Evolutionary conservation across 2,113 vertebrate species (phyloP).

Genomic region (Motacilla tschutschensis): DNA sequence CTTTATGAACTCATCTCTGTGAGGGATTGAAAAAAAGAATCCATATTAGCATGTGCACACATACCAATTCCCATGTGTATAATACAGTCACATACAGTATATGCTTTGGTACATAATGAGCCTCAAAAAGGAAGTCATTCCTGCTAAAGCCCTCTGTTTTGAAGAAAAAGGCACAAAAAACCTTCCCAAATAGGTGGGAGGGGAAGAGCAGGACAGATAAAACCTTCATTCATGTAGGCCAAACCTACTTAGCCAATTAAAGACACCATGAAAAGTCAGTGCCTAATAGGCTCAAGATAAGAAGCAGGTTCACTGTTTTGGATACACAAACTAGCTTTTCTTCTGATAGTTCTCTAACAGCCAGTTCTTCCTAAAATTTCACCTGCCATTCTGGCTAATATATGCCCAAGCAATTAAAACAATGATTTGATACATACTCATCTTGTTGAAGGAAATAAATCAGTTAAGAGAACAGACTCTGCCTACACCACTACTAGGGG

Average conservation of each 20-base stretch:
- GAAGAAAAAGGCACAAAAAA: conserved; percentile 55
- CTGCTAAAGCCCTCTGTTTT: conserved; percentile 53
- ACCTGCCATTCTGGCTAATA: conserved; percentile 46
- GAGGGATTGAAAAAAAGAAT: conserved; percentile 53
- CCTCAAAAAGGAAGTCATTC: conserved; percentile 63
- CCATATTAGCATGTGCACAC: conserved; percentile 59
- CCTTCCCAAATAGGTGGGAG: conserved; percentile 54
- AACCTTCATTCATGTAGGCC: conserved; percentile 68
- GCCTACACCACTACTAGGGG: conserved; percentile 33
- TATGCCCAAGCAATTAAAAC: not conserved
- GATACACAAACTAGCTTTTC: conserved; percentile 37
- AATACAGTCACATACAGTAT: conserved; percentile 25
- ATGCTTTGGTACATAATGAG: conserved; percentile 26
- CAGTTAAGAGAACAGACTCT: conserved; percentile 29
- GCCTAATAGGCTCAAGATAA: conserved; percentile 63
- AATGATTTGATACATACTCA: not conserved
- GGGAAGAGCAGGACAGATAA: conserved; percentile 63
- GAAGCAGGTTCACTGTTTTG: conserved; percentile 60
- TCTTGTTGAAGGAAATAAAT: conserved; percentile 46
- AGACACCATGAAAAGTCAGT: conserved; percentile 67
- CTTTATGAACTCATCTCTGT: conserved; percentile 91
- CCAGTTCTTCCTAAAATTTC: conserved; percentile 9
- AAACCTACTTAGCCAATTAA: conserved; percentile 73
- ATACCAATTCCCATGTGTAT: conserved; percentile 26
- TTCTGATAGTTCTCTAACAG: conserved; percentile 3